Evolutionary conservation across 2,113 vertebrate genomes (phyloP).

Genomic region (Apteryx mantelli): DNA sequence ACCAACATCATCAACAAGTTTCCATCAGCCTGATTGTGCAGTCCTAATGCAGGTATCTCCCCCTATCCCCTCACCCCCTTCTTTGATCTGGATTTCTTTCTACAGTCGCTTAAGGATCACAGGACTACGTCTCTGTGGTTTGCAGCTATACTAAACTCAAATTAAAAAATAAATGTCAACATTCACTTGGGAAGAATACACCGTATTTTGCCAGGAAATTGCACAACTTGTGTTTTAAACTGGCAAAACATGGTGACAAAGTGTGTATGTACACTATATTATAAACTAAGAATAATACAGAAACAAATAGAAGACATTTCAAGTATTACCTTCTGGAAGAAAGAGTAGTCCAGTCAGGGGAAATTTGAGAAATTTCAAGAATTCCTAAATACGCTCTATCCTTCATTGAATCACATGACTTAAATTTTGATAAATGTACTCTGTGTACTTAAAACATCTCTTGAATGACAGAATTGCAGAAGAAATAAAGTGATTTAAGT

Average conservation of each 20-base stretch:
- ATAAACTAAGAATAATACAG: not conserved
- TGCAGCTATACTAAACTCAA: not conserved
- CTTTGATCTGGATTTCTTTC: not conserved
- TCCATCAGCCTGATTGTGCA: not conserved
- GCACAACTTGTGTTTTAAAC: not conserved
- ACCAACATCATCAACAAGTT: constrained; percentile 35
- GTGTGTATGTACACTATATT: not conserved
- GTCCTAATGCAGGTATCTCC: not conserved
- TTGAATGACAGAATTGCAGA: constrained; percentile 72
- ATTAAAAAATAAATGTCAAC: not conserved
- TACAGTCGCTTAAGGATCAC: not conserved
- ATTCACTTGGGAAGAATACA: not conserved
- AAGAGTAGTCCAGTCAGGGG: not conserved
- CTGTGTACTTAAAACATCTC: constrained; percentile 65
- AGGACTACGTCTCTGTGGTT: not conserved
- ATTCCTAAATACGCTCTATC: not conserved
- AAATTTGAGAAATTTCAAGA: constrained; percentile 48
- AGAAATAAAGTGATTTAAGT: constrained; percentile 74
- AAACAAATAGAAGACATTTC: constrained; percentile 4
- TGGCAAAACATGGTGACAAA: not conserved
- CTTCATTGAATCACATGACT: constrained; percentile 17
- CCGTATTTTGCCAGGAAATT: not conserved
- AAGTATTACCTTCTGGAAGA: not conserved
- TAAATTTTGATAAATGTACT: constrained; percentile 67
- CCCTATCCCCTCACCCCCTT: not conserved